Evolutionary conservation across 1,140 invertebrate species (phyloP), one percentile per base, ranked within the genome.

Genomic region (Telenomus remus): DNA sequence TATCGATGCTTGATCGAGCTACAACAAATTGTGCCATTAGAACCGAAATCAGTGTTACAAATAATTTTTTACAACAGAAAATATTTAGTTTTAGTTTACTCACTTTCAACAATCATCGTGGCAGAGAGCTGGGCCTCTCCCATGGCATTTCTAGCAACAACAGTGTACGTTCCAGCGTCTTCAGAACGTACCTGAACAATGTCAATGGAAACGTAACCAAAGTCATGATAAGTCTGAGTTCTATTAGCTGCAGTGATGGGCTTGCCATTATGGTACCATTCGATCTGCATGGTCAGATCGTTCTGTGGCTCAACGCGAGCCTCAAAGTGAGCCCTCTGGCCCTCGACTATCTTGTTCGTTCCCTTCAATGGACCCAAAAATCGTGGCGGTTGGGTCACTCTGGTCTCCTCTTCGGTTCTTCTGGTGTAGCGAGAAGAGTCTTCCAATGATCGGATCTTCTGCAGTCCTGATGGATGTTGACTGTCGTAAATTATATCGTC

Each of bases 321-420:
- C 90, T 99, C 97, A 84, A 99, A 99, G 84, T 99, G 97, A 72
- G 96, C 97, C 35, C 95, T 91, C 89, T 99, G 97, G 9, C 95
- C 95, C 89, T 99, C 98, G n/a, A 95, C 91, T 76, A 99, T 95
- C 81, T 96, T 96, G 80, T 94, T 97, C 9, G 95, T 96, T 16
- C 95, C 95, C 85, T 96, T 96, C 6, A 97, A 84, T 43, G 93
- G 94, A 65, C 94, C 94, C 46, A 96, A 90, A 87, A 97, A 97
- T 80, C 93, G 90, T 19, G 96, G 96, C 75, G 93, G 92, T 83
- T 95, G 93, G 0, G 90, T 94, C 6, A 95, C 89, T 77, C 88
- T 91, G 0, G 91, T 91, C 84, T 96, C 95, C 87, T 96, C 94
- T 78, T 94, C 91, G 6, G 88, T 81, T 70, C 89, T 89, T 59